Percentiles rank a stretch among this genome's conserved stretches.
These are phyloP conservation scores for Cephus nigrinus DNA, from an alignment of 2,888 invertebrate genomes.

Conservation along the genomic window DNA sequence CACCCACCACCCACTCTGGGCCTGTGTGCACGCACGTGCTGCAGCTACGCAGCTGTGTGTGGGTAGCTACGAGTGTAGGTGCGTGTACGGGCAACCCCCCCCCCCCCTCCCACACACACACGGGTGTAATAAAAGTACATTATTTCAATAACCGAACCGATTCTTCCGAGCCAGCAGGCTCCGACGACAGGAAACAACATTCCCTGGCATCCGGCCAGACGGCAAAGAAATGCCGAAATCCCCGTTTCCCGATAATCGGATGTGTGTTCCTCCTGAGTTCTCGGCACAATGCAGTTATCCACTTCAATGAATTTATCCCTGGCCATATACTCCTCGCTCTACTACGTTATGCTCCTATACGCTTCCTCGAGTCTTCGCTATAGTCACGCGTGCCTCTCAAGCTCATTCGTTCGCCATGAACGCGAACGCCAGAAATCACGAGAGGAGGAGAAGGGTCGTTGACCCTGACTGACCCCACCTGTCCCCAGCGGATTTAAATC, in stretches of 20 bases:
- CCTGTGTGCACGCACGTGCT: not conserved
- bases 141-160: conserved; percentile 63
- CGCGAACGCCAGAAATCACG: not conserved
- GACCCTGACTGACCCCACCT: not conserved
- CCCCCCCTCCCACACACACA: not conserved
- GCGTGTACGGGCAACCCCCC: not conserved
- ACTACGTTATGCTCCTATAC: not conserved
- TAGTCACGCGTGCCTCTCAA: not conserved
- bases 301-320: conserved; percentile 57
- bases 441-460: conserved; percentile 17
- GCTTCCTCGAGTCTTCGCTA: not conserved
- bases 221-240: conserved; percentile 56
- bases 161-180: conserved; percentile 58
- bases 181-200: conserved; percentile 64
- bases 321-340: not conserved
- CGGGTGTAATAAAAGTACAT: conserved; percentile 58
- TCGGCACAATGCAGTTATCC: conserved; percentile 63
- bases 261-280: conserved; percentile 60
- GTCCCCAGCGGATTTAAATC: not conserved
- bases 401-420: not conserved
- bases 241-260: conserved; percentile 61
- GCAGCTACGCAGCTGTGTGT: not conserved
- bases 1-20: not conserved
- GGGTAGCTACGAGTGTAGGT: not conserved
- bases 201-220: conserved; percentile 56